phyloP scores from a whole-genome alignment of 1,140 invertebrate species.

The Lutraria rhynchaena region DNA sequence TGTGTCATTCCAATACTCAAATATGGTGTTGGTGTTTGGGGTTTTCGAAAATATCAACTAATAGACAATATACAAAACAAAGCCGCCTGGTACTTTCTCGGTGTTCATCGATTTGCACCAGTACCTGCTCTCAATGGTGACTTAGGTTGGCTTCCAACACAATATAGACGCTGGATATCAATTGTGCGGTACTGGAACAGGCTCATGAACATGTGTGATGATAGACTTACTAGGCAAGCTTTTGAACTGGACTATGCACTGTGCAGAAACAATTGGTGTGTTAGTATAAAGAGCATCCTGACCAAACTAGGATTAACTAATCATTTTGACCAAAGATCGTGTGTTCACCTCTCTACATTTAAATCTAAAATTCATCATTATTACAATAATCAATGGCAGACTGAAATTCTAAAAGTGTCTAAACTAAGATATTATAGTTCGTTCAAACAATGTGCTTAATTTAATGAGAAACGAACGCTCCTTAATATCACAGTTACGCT shows the following conservation, averaged over 20 bases:
- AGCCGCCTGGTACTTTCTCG: constrained; percentile 51
- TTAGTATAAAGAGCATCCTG: constrained; percentile 44
- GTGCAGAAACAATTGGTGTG: constrained; percentile 44
- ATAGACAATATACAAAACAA: constrained; percentile 56
- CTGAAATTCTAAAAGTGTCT: too few relatives aligned
- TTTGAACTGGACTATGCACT: constrained; percentile 30
- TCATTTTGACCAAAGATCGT: too few relatives aligned
- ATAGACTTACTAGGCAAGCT: constrained; percentile 17
- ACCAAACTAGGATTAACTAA: too few relatives aligned
- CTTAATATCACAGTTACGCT: too few relatives aligned
- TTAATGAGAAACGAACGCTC: too few relatives aligned
- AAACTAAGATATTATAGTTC: too few relatives aligned
- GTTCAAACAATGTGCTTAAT: too few relatives aligned
- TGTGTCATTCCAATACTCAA: constrained; percentile 57
- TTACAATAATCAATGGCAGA: too few relatives aligned
- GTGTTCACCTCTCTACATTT: too few relatives aligned
- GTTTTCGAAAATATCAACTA: too few relatives aligned
- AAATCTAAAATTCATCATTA: too few relatives aligned
- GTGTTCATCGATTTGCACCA: constrained; percentile 50
- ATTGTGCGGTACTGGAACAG: constrained; percentile 40
- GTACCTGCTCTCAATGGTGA: constrained; percentile 18
- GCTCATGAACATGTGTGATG: background rate
- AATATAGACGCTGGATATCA: background rate
- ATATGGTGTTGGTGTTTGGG: constrained; percentile 54
- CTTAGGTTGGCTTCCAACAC: constrained; percentile 1